These are phyloP conservation scores for Mustelus asterias DNA, from an alignment of 2,113 vertebrate species.

Conservation along the genomic window DNA sequence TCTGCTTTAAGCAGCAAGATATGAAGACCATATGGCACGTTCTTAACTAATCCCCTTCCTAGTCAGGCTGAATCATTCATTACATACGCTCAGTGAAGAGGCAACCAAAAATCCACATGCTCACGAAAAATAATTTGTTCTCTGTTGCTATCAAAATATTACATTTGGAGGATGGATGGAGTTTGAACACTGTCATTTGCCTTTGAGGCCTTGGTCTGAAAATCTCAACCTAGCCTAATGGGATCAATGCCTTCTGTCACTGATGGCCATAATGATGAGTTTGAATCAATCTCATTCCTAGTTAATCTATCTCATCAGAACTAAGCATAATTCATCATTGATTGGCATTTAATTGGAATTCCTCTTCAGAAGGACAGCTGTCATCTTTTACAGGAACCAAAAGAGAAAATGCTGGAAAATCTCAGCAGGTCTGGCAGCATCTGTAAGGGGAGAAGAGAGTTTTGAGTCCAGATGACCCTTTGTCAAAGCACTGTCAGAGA, in stretches of 20 bases:
- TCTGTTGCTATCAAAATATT: not conserved
- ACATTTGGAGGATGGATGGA: not conserved
- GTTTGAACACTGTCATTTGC: not conserved
- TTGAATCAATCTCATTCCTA: not conserved
- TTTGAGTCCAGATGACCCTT: too few relatives aligned
- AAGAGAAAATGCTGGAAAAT: too few relatives aligned
- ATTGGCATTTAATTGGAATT: not conserved
- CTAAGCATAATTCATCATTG: not conserved
- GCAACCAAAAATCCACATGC: conserved; percentile 20
- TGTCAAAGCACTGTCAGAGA: too few relatives aligned
- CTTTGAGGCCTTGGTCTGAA: not conserved
- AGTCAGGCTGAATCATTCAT: not conserved
- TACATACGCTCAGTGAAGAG: conserved; percentile 16
- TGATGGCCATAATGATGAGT: not conserved
- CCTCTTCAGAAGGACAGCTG: not conserved
- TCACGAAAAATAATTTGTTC: not conserved
- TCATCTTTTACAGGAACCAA: not conserved
- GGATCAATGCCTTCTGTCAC: not conserved
- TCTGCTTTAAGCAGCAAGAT: not conserved
- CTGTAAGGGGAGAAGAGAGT: too few relatives aligned
- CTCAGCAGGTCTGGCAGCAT: too few relatives aligned
- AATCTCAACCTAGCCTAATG: not conserved
- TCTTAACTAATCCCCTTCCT: not conserved
- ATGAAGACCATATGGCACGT: not conserved
- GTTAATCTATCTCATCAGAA: not conserved